Evolutionary conservation across 2,888 invertebrate species (phyloP), one percentile per base, ranked within the genome.

Genomic region (Mythimna pallens): DNA sequence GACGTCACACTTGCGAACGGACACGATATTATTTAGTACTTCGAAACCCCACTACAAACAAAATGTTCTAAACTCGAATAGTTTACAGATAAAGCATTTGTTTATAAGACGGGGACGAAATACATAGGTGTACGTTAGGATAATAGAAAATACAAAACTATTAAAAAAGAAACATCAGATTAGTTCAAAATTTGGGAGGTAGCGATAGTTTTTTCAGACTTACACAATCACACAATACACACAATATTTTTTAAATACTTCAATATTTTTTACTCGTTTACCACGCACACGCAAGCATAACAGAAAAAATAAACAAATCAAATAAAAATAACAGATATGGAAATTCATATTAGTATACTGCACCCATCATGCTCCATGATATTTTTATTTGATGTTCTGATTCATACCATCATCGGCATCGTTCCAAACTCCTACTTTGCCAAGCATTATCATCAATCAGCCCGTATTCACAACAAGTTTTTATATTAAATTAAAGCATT

Each of bases 191-290:
- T 54, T 43, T 57, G 14, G 17, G 61, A 25, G 14, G 43, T 43
- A 61, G 14, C 20, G 47, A 47, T 57, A 68, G 36, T 47, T 25
- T 70, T 47, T 34, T 47, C 34, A 68, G 22, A 57, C 25, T 50
- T 25, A 25, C 25, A 25, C 25, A 25, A 25, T 25, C n/a, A n/a
- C n/a, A n/a, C n/a, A n/a, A n/a, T n/a, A n/a, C n/a, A n/a, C n/a
- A n/a, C n/a, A n/a, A n/a, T n/a, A n/a, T n/a, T n/a, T n/a, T n/a
- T n/a, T n/a, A n/a, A n/a, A n/a, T n/a, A n/a, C 25, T 25, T 34
- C 34, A 34, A 34, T 36, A 9, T 36, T 36, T 30, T 36, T 36
- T 36, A 36, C 9, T 36, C 36, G 36, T 9, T 36, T 36, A 34
- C 7, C 12, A 25, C n/a, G 40, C 36, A 17, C 25, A 30, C 22